Conservation (phyloP, 2,113 vertebrate genomes). For the Ictidomys tridecemlineatus region DNA sequence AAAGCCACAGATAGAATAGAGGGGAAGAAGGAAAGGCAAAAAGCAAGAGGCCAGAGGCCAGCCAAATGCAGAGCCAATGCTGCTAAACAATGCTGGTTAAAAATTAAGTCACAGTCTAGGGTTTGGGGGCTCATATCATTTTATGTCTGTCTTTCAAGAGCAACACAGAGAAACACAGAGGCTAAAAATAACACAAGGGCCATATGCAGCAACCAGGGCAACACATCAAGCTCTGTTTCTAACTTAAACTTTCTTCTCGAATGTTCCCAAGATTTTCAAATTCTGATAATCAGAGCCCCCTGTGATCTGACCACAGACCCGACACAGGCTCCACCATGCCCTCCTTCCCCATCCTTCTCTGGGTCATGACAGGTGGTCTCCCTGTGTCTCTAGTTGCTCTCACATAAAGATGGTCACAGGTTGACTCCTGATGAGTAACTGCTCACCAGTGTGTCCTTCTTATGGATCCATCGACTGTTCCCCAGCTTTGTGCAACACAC, state of each 20-base stretch:
- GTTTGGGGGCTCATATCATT: neutral
- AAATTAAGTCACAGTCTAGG: neutral
- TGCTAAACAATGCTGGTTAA: neutral
- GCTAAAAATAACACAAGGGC: neutral
- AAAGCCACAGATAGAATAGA: neutral
- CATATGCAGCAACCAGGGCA: neutral
- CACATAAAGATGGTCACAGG: neutral
- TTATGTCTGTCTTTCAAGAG: neutral
- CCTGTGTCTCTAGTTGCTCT: neutral
- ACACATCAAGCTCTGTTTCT: neutral
- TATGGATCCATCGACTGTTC: no score
- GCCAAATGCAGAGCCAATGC: neutral
- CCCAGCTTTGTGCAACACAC: neutral
- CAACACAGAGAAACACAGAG: neutral
- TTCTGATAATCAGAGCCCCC: neutral
- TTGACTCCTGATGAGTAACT: neutral
- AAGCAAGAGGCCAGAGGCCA: neutral
- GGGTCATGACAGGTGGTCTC: neutral
- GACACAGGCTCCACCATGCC: neutral
- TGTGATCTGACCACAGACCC: fast-evolving
- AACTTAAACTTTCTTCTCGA: neutral
- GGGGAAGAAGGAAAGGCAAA: neutral
- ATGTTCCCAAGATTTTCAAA: neutral
- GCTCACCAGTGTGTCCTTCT: neutral
- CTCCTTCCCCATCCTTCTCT: neutral